Conservation (phyloP, 2,888 invertebrate species). For the Agrochola circellaris region DNA sequence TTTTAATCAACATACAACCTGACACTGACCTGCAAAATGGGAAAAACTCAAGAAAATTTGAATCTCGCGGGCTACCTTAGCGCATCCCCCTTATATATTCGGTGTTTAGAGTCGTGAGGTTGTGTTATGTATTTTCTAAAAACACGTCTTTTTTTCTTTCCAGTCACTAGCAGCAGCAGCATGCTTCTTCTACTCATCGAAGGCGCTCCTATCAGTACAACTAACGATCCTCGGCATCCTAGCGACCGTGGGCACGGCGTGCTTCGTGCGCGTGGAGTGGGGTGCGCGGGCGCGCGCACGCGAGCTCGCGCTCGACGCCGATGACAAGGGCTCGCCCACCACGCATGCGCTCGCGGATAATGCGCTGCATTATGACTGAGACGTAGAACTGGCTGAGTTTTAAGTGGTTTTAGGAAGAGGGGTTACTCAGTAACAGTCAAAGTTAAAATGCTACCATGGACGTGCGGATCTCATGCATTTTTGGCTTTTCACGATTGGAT, state of each 20-base stretch:
- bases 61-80: no score
- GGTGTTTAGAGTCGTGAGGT: not conserved
- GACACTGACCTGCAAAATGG: no score
- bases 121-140: not conserved
- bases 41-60: no score
- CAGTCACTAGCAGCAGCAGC: conserved; percentile 96
- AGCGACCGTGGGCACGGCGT: conserved; percentile 93
- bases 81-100: no score
- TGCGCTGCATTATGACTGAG: conserved; percentile 85
- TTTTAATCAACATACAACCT: no score
- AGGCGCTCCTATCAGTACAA: conserved; percentile 93
- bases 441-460: not conserved
- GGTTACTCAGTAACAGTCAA: conserved; percentile 4
- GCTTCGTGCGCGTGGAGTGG: conserved; percentile 95
- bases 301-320: conserved; percentile 76
- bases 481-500: not conserved
- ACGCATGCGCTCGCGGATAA: conserved; percentile 84
- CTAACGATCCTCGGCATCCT: conserved; percentile 93
- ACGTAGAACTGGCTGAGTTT: conserved; percentile 14
- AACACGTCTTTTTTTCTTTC: conserved; percentile 4
- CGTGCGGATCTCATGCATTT: not conserved
- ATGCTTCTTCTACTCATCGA: conserved; percentile 95
- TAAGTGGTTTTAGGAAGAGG: conserved; percentile 41
- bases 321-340: conserved; percentile 79
- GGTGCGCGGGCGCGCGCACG: conserved; percentile 79